Evolutionary conservation across 1,140 invertebrate genomes (phyloP).

Genomic region (Drosophila leontia): DNA sequence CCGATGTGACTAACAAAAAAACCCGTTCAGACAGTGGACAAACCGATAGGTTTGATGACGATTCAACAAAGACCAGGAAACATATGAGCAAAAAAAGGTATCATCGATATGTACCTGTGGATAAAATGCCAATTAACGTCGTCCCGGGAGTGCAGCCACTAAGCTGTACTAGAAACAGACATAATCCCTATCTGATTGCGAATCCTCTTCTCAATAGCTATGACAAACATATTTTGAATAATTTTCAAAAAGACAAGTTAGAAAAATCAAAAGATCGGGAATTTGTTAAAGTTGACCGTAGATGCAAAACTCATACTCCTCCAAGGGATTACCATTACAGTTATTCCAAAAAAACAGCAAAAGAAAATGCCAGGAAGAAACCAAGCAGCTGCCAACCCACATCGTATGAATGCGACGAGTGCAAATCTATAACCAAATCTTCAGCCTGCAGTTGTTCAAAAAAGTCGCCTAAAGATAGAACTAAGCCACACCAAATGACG

Average conservation of each 20-base stretch:
- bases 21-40: conserved; percentile 8
- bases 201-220: conserved; percentile 23
- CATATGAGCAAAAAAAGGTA: background rate
- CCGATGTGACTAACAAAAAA: background rate
- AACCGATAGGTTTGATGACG: background rate
- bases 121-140: background rate
- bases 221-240: conserved; percentile 25
- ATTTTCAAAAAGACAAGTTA: conserved; percentile 1
- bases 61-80: too few relatives aligned
- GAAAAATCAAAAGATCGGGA: background rate
- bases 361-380: too few relatives aligned
- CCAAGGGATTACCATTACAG: too few relatives aligned
- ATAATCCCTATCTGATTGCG: background rate
- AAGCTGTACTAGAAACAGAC: background rate
- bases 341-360: background rate
- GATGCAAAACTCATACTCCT: too few relatives aligned
- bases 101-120: background rate
- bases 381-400: too few relatives aligned
- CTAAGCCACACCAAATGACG: background rate
- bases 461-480: background rate
- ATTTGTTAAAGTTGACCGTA: too few relatives aligned
- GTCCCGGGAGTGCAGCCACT: background rate
- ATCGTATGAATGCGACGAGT: background rate
- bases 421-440: background rate
- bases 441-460: background rate